A percentile compares a stretch with the other conserved stretches of the same genome.
Evolutionary conservation across 64 coral and sea anemone genomes (phyloP).

Genomic region (Pocillopora damicornis): DNA sequence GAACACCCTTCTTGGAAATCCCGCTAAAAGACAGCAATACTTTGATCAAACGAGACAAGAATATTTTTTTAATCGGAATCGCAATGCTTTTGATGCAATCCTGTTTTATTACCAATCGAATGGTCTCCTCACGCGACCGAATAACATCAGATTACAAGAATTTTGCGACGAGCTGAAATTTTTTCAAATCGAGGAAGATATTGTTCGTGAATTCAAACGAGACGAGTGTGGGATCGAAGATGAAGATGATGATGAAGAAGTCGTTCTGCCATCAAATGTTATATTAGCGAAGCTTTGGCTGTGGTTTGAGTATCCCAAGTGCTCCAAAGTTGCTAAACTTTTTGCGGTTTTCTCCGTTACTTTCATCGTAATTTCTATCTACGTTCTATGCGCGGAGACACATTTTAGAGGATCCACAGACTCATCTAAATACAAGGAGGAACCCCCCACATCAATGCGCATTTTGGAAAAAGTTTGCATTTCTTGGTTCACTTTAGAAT

Average conservation of each 20-base stretch:
- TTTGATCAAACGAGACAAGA: conserved; percentile 52
- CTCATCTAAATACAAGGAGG: background rate
- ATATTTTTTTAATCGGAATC: conserved; percentile 91
- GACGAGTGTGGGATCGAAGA: conserved; percentile 58
- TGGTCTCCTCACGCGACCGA: conserved; percentile 67
- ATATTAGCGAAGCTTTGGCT: conserved; percentile 45
- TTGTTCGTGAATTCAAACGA: conserved; percentile 45
- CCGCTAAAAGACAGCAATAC: conserved; percentile 62
- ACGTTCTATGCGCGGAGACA: conserved; percentile 52
- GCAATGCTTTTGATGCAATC: conserved; percentile 91
- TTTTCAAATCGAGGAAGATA: conserved; percentile 73
- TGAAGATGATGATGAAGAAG: conserved; percentile 3
- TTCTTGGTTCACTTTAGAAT: conserved; percentile 82
- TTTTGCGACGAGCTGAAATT: conserved; percentile 81
- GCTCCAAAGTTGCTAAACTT: conserved; percentile 37
- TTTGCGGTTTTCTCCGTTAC: conserved; percentile 44
- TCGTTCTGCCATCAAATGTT: conserved; percentile 1
- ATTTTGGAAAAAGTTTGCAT: conserved; percentile 55
- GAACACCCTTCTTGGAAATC: conserved; percentile 76
- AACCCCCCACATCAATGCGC: background rate
- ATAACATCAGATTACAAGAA: conserved; percentile 58
- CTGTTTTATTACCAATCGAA: conserved; percentile 96
- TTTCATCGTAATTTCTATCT: conserved; percentile 49
- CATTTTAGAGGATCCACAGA: background rate
- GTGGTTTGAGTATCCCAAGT: conserved; percentile 59